phyloP scores from a whole-genome alignment of 2,113 vertebrate genomes.

The Paracanthobrama guichenoti region DNA sequence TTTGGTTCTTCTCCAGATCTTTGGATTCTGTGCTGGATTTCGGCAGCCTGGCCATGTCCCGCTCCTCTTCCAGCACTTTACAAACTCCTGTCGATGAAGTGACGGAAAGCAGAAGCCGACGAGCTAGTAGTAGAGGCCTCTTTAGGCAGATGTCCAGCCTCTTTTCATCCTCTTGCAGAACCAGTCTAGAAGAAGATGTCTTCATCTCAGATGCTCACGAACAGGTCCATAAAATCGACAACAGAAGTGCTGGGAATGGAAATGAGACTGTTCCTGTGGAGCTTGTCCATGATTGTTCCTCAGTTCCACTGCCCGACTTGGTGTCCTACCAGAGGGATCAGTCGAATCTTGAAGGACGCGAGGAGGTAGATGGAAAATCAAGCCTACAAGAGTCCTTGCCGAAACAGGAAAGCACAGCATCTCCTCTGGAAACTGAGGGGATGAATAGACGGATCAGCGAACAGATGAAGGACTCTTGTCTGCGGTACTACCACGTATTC shows the following conservation, averaged over 20 bases:
- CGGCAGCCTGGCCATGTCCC: conserved; percentile 63
- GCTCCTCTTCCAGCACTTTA: conserved; percentile 66
- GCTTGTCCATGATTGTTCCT: conserved; percentile 63
- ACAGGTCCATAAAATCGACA: conserved; percentile 51
- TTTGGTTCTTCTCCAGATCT: conserved; percentile 80
- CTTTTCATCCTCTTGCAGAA: conserved; percentile 69
- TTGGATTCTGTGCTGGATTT: conserved; percentile 76
- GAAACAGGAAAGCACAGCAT: conserved; percentile 58
- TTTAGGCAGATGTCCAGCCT: conserved; percentile 71
- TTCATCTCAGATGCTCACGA: conserved; percentile 69
- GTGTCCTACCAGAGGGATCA: conserved; percentile 69
- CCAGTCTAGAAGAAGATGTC: conserved; percentile 74
- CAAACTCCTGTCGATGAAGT: conserved; percentile 60
- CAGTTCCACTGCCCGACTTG: conserved; percentile 77
- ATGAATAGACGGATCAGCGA: neutral
- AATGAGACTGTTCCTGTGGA: conserved; percentile 55
- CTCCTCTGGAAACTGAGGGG: conserved; percentile 50
- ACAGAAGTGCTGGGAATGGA: conserved; percentile 20
- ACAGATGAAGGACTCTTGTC: conserved; percentile 60
- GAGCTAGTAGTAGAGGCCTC: conserved; percentile 57
- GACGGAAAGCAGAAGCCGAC: conserved; percentile 42
- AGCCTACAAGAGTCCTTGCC: conserved; percentile 17
- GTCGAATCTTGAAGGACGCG: conserved; percentile 44
- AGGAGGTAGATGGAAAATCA: conserved; percentile 48
- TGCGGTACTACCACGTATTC: conserved; percentile 76